phyloP scores from a whole-genome alignment of 1,140 invertebrate genomes.

The Sycobia sp. region DNA sequence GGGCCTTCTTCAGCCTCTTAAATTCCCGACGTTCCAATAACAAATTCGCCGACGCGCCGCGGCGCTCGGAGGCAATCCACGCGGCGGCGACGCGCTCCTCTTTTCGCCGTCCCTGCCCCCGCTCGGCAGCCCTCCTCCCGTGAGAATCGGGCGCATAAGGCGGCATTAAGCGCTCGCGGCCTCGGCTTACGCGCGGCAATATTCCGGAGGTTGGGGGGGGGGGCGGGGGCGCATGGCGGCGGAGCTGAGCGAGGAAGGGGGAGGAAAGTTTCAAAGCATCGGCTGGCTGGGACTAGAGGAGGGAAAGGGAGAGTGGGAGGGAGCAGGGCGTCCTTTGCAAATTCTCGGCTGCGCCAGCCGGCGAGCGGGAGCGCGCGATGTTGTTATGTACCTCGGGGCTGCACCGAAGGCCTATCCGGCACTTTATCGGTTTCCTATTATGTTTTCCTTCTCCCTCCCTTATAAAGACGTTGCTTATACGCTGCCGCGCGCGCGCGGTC shows the following conservation, averaged over 20 bases:
- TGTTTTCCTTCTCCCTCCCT: constrained; percentile 27
- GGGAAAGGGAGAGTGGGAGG: background rate
- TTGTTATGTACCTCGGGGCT: constrained; percentile 20
- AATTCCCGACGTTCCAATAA: background rate
- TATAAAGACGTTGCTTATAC: constrained; percentile 34
- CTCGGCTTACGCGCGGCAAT: constrained; percentile 43
- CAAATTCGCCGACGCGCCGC: too few species aligned
- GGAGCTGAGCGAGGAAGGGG: background rate
- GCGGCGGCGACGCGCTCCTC: too few species aligned
- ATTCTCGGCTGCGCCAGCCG: constrained; percentile 25
- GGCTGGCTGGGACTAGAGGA: too few species aligned
- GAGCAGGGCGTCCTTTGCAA: constrained; percentile 19
- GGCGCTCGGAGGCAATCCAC: too few species aligned
- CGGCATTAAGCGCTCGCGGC: constrained; percentile 36
- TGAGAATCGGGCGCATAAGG: constrained; percentile 35
- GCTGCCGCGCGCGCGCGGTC: constrained; percentile 4
- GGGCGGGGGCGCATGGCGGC: background rate
- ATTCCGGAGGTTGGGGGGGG: constrained; percentile 30
- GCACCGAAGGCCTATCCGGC: constrained; percentile 26
- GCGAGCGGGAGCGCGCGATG: too few species aligned
- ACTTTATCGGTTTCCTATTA: constrained; percentile 36
- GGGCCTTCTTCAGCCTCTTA: background rate
- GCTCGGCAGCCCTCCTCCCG: too few species aligned
- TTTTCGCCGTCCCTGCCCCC: too few species aligned
- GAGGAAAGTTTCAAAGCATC: too few species aligned